Conservation (phyloP, 2,888 invertebrate genomes). For the Anagyrus pseudococci region DNA sequence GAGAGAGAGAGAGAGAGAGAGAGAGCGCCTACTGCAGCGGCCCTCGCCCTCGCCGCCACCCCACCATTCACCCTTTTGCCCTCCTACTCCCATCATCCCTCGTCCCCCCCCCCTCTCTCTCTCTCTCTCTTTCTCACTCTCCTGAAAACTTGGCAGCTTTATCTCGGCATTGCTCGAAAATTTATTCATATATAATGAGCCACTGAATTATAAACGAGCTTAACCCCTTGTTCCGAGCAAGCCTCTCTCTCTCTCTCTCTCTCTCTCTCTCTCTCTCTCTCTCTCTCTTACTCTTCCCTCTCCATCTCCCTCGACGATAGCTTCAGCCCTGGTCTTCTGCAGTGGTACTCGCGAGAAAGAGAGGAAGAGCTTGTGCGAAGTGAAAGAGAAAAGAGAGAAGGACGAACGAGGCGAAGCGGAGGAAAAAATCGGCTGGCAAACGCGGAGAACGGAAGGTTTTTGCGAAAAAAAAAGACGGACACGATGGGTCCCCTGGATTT, state of each 20-base stretch:
- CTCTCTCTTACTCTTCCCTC: too few species aligned
- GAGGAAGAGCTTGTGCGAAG: slow-evolving; percentile 16
- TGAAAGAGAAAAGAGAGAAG: slow-evolving; percentile 29
- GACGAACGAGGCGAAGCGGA: not conserved
- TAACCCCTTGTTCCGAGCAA: slow-evolving; percentile 59
- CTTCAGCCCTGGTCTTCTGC: too few species aligned
- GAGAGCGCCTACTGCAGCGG: not conserved
- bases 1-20: slow-evolving; percentile 32
- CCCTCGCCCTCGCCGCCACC: not conserved
- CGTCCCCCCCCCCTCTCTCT: not conserved
- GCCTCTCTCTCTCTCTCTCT: too few species aligned
- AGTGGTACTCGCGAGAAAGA: slow-evolving; percentile 25
- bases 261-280: too few species aligned
- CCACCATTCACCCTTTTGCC: not conserved
- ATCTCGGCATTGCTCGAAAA: slow-evolving; percentile 63
- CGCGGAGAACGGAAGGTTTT: slow-evolving; percentile 9
- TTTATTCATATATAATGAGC: slow-evolving; percentile 63
- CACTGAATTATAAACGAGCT: slow-evolving; percentile 59
- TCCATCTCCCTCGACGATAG: too few species aligned
- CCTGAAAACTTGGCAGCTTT: slow-evolving; percentile 62
- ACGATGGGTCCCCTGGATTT: not conserved
- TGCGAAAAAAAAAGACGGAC: slow-evolving; percentile 5
- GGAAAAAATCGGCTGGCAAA: too few species aligned
- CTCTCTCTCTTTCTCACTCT: slow-evolving; percentile 1
- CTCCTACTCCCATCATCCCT: not conserved